These are phyloP conservation scores for Lasaia peninsularis DNA, from an alignment of 1,140 invertebrate species.

Conservation along the genomic window DNA sequence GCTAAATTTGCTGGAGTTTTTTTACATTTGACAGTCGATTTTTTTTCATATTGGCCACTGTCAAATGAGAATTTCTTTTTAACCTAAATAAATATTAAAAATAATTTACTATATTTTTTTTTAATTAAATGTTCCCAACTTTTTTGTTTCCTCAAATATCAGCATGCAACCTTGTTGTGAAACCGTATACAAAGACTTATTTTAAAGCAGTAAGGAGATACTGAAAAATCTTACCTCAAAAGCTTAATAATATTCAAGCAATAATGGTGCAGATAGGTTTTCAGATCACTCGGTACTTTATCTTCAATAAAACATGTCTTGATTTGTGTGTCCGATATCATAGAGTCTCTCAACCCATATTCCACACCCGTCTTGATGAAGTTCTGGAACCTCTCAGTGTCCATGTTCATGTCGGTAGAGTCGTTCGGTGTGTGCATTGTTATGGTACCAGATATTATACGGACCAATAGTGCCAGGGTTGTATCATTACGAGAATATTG, in stretches of 20 bases:
- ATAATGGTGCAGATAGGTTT: conserved; percentile 65
- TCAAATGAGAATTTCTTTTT: too few species aligned
- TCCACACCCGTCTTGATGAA: conserved; percentile 63
- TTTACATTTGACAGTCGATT: too few species aligned
- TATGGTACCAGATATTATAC: conserved; percentile 71
- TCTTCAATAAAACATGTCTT: conserved; percentile 56
- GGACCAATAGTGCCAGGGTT: conserved; percentile 76
- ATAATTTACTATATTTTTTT: too few species aligned
- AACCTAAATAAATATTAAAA: too few species aligned
- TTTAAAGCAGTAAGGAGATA: not conserved
- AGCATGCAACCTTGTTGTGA: too few species aligned
- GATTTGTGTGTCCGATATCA: conserved; percentile 56
- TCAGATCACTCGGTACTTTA: conserved; percentile 33
- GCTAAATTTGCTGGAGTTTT: too few species aligned
- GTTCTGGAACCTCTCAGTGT: conserved; percentile 58
- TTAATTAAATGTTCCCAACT: too few species aligned
- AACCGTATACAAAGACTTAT: not conserved
- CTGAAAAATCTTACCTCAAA: conserved; percentile 46
- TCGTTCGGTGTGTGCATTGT: conserved; percentile 63
- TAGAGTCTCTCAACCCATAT: conserved; percentile 59
- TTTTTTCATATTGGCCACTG: too few species aligned
- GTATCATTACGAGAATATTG: conserved; percentile 74
- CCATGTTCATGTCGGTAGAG: conserved; percentile 45
- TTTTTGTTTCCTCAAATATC: too few species aligned
- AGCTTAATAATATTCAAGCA: conserved; percentile 69